phyloP scores from a whole-genome alignment of 1,140 invertebrate genomes.

The Lethrus apterus region DNA sequence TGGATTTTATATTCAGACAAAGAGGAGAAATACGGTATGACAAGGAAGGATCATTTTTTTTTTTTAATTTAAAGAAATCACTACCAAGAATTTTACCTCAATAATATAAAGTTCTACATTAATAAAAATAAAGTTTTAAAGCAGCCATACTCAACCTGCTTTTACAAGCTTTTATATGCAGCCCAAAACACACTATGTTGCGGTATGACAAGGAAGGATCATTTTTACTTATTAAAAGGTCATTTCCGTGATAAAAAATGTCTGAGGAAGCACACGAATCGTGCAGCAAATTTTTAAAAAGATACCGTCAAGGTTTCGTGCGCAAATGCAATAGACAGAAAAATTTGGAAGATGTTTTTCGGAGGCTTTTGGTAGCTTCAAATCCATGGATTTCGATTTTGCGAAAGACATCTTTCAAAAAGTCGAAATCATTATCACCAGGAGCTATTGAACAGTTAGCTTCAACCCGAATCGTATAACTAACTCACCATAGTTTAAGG shows the following conservation, averaged over 20 bases:
- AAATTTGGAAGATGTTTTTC: slow-evolving; percentile 3
- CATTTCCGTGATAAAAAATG: too few species aligned
- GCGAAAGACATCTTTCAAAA: neutral
- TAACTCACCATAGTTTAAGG: neutral
- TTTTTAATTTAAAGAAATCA: too few species aligned
- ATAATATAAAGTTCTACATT: neutral
- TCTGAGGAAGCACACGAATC: slow-evolving; percentile 4
- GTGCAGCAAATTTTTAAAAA: slow-evolving; percentile 7
- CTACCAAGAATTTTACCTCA: too few species aligned
- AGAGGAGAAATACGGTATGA: too few species aligned
- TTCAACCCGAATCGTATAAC: neutral
- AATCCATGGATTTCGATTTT: neutral
- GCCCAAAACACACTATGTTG: slow-evolving; percentile 1
- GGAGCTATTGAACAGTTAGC: slow-evolving; percentile 5
- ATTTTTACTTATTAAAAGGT: too few species aligned
- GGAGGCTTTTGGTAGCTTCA: neutral
- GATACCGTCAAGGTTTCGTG: slow-evolving; percentile 4
- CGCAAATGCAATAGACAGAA: neutral
- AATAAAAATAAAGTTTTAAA: neutral
- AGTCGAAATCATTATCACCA: neutral
- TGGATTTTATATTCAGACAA: too few species aligned
- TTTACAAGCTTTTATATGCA: neutral
- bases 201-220: too few species aligned
- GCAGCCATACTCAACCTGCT: neutral
- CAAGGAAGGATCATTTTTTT: too few species aligned